phyloP scores from a whole-genome alignment of 2,888 invertebrate species.

The Ormyrus thymus region DNA sequence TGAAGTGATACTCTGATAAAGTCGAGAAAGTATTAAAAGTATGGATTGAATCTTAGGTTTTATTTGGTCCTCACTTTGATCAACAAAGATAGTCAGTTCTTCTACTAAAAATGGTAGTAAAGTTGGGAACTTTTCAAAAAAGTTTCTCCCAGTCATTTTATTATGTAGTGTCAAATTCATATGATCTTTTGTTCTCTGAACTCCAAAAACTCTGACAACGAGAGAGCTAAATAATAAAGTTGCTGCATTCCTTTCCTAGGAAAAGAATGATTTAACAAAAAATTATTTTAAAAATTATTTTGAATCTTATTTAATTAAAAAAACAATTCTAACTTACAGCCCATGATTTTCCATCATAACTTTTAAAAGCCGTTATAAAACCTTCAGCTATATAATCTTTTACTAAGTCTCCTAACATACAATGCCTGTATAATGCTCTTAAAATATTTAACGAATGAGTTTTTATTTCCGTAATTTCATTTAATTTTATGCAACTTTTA shows the following conservation, averaged over 20 bases:
- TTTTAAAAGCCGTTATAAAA: slow-evolving; percentile 83
- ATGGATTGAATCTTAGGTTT: slow-evolving; percentile 85
- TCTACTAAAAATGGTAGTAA: slow-evolving; percentile 78
- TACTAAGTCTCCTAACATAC: slow-evolving; percentile 84
- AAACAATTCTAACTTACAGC: slow-evolving; percentile 77
- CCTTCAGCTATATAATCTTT: slow-evolving; percentile 83
- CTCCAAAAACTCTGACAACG: slow-evolving; percentile 91
- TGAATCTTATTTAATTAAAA: slow-evolving; percentile 2
- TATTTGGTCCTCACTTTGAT: slow-evolving; percentile 72
- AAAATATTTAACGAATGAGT: slow-evolving; percentile 92
- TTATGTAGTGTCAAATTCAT: slow-evolving; percentile 80
- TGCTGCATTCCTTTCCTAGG: slow-evolving; percentile 88
- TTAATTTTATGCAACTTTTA: slow-evolving; percentile 24
- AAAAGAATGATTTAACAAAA: not conserved
- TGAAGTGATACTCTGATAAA: slow-evolving; percentile 83
- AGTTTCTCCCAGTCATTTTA: slow-evolving; percentile 81
- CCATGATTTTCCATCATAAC: slow-evolving; percentile 87
- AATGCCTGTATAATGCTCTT: slow-evolving; percentile 86
- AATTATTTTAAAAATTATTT: not conserved
- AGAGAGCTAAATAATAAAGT: slow-evolving; percentile 90
- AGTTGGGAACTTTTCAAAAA: slow-evolving; percentile 77
- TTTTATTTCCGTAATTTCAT: slow-evolving; percentile 74
- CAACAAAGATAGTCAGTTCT: slow-evolving; percentile 72
- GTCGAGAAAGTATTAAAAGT: slow-evolving; percentile 84
- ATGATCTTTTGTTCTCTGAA: slow-evolving; percentile 79